Base-by-base conservation (phyloP, 1,140 invertebrate genomes). In the Leptoteleia sp. region DNA sequence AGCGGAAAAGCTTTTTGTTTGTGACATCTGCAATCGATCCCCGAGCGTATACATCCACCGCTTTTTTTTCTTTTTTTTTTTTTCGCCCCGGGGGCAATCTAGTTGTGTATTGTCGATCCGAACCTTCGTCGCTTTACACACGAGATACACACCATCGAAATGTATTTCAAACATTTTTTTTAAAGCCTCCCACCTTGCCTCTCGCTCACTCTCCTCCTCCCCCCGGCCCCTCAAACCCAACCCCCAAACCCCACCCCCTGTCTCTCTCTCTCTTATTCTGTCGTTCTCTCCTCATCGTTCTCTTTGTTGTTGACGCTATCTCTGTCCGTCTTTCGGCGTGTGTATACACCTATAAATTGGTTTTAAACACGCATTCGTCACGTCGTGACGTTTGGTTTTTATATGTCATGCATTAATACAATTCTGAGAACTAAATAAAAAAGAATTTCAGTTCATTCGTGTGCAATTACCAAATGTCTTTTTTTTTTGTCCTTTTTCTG, bases 81-180 rank as follows among this genome's bases (percentile, higher is more conserved):
- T 83, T 81, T 81, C 81, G 75, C 81, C 82, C 81, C 70, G 81
- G 83, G 85, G 85, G 71, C 64, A 65, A 38, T 77, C 87, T 88
- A 87, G 86, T 88, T 88, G 85, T 87, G 86, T 88, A 87, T 88
- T 88, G 84, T 85, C 83, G 55, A 80, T 77, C 75, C 43, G 40
- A 76, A 61, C 48, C 48, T 68, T 57, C 55, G 47, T 68, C 68
- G 47, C 27, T 72, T 71, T 68, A 52, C 47, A 52, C 33, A 43
- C 47, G 37, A 19, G n/a, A n/a, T 33, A 52, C 47, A 52, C 37
- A 52, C 47, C 61, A 65, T 43, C 37, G 37, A 65, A 52, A 42
- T 65, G 47, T 55, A 29, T 65, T 54, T 65, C 40, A 65, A 55
- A 57, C 52, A 57, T 29, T 70, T 40, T 68, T 70, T 50, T n/a